Percentiles rank a stretch among this genome's conserved stretches.
These are phyloP conservation scores for Drosophila santomea DNA, from an alignment of 1,140 invertebrate genomes.

Conservation along the genomic window DNA sequence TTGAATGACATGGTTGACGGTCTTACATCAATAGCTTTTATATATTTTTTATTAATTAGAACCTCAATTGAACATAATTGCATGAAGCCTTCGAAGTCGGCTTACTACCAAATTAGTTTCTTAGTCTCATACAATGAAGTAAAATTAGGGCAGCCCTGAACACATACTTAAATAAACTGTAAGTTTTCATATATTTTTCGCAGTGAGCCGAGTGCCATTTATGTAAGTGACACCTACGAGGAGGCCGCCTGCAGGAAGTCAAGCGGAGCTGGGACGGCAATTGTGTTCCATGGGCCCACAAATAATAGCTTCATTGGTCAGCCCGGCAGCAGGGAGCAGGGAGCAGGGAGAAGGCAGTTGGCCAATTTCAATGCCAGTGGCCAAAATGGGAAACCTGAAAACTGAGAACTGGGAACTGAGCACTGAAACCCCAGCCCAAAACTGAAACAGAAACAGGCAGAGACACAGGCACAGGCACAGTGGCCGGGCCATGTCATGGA, in stretches of 20 bases:
- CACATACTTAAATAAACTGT: too few relatives aligned
- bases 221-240: constrained; percentile 76
- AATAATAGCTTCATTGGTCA: constrained; percentile 79
- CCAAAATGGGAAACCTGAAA: constrained; percentile 52
- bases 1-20: too few relatives aligned
- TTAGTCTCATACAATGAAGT: too few relatives aligned
- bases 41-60: too few relatives aligned
- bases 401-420: constrained; percentile 14
- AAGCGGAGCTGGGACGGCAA: constrained; percentile 40
- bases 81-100: too few relatives aligned
- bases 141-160: too few relatives aligned
- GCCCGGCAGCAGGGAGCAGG: not conserved
- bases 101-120: too few relatives aligned
- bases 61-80: too few relatives aligned
- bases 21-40: too few relatives aligned
- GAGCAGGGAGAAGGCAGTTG: constrained; percentile 21
- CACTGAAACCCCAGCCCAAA: not conserved
- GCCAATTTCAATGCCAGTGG: constrained; percentile 59
- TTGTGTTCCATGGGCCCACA: constrained; percentile 64
- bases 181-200: not conserved
- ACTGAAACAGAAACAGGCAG: not conserved
- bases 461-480: constrained; percentile 15
- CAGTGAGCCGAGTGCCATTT: constrained; percentile 42
- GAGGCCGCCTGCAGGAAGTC: constrained; percentile 30
- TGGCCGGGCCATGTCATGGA: constrained; percentile 50